Evolutionary conservation across 2,113 vertebrate species (phyloP).

Genomic region (Meriones unguiculatus): DNA sequence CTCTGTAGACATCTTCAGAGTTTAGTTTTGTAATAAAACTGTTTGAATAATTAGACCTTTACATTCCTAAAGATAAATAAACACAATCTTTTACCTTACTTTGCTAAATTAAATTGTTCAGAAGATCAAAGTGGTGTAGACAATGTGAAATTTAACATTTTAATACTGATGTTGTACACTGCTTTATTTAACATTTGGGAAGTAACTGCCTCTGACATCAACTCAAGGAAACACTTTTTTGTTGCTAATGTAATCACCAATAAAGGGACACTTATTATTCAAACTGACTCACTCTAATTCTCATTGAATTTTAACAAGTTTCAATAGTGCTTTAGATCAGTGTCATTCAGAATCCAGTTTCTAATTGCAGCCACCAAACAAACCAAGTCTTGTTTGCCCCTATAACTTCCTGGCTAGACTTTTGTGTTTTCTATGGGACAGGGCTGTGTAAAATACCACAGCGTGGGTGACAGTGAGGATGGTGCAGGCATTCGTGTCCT

Average conservation of each 20-base stretch:
- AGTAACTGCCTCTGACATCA: conserved; percentile 89
- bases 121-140: conserved; percentile 84
- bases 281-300: conserved; percentile 66
- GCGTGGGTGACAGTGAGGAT: not conserved
- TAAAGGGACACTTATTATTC: conserved; percentile 90
- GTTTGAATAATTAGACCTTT: conserved; percentile 92
- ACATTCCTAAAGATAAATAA: conserved; percentile 90
- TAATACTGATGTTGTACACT: conserved; percentile 89
- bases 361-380: not conserved
- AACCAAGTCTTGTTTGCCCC: not conserved
- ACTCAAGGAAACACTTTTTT: conserved; percentile 88
- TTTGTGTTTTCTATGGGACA: not conserved
- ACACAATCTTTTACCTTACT: conserved; percentile 87
- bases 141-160: conserved; percentile 87
- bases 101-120: conserved; percentile 88
- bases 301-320: conserved; percentile 65
- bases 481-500: not conserved
- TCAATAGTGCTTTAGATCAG: not conserved
- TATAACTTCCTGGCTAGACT: not conserved
- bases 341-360: not conserved
- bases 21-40: conserved; percentile 91
- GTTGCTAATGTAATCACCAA: conserved; percentile 90
- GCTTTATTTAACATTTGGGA: conserved; percentile 88
- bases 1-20: conserved; percentile 90
- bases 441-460: fast-evolving